These are phyloP conservation scores for Nothoprocta pentlandii DNA, from an alignment of 2,113 vertebrate genomes.

Conservation along the genomic window DNA sequence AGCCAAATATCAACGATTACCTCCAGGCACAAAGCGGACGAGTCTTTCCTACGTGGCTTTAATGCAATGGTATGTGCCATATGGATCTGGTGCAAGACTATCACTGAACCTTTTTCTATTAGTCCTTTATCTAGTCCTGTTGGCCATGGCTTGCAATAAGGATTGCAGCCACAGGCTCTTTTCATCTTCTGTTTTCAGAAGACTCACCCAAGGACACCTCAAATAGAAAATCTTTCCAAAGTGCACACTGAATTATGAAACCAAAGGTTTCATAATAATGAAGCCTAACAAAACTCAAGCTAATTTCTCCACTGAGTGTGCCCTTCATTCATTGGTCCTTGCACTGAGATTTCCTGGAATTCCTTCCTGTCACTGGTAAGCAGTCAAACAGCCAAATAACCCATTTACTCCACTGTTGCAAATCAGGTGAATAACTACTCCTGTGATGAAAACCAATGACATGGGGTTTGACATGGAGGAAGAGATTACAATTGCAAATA, in stretches of 20 bases:
- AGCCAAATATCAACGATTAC: not conserved
- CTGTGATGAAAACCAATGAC: not conserved
- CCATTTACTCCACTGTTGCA: not conserved
- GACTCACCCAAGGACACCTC: not conserved
- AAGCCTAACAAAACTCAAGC: not conserved
- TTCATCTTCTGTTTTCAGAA: not conserved
- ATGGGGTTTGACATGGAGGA: not conserved
- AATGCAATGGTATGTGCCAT: not conserved
- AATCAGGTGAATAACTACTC: not conserved
- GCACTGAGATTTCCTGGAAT: not conserved
- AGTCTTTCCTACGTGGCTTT: not conserved
- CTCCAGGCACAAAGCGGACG: not conserved
- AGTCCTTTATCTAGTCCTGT: not conserved
- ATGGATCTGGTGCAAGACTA: not conserved
- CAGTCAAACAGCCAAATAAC: not conserved
- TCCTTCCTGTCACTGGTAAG: not conserved
- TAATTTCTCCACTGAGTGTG: not conserved
- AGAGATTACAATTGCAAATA: not conserved
- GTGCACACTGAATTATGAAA: not conserved
- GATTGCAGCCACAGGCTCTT: not conserved
- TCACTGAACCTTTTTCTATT: not conserved
- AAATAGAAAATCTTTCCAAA: not conserved
- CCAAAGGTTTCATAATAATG: not conserved
- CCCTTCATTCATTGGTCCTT: not conserved
- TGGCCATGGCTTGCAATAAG: accelerated